These are phyloP conservation scores for Macropus fuliginosus DNA, from an alignment of 2,797 vertebrate genomes.

Conservation along the genomic window DNA sequence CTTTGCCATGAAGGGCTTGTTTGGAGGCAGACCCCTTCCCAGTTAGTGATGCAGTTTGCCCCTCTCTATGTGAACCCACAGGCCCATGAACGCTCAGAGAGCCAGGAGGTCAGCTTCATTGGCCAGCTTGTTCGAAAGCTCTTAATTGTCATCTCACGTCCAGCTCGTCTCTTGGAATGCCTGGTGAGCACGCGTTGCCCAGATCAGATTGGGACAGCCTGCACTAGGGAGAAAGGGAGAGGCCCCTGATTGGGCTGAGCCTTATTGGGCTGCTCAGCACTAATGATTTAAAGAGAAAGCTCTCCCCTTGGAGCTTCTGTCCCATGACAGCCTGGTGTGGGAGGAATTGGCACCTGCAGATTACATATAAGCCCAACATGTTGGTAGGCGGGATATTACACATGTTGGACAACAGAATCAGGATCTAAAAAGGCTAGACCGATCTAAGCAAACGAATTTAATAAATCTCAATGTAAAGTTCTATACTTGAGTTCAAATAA, in stretches of 20 bases:
- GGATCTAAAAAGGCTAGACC: neutral
- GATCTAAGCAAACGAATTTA: neutral
- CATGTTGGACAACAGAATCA: neutral
- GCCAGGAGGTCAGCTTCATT: conserved; percentile 93
- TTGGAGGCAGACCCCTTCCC: neutral
- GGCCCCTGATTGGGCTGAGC: neutral
- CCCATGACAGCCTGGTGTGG: neutral
- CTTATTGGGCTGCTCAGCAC: neutral
- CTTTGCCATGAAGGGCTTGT: neutral
- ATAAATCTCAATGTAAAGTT: neutral
- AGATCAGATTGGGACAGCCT: too few species aligned
- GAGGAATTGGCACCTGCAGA: neutral
- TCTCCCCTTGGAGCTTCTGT: neutral
- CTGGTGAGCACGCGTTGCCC: conserved; percentile 86
- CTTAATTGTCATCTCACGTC: conserved; percentile 95
- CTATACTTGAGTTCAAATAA: neutral
- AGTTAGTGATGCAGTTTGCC: neutral
- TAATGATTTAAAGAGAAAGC: neutral
- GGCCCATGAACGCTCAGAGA: conserved; percentile 96
- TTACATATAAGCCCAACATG: neutral
- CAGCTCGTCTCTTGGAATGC: conserved; percentile 96
- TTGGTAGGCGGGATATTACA: neutral
- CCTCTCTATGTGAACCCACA: conserved; percentile 59
- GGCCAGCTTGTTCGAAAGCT: conserved; percentile 94
- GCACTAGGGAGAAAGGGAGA: neutral